phyloP scores from a whole-genome alignment of 2,888 invertebrate genomes.

The Tribolium freemani region DNA sequence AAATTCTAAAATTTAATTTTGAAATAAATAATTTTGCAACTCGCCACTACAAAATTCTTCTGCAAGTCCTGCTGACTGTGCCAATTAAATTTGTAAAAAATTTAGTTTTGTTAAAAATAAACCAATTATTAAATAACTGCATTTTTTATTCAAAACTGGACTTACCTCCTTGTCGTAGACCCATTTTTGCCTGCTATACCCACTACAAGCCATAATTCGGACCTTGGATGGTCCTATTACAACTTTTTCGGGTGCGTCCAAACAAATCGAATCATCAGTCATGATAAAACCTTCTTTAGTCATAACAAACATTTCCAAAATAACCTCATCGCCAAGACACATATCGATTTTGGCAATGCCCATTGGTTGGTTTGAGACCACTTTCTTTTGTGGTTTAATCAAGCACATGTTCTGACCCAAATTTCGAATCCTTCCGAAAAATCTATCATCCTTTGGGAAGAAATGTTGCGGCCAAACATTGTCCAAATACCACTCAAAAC shows the following conservation, averaged over 20 bases:
- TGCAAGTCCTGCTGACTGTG: too few relatives aligned
- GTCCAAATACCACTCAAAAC: constrained; percentile 93
- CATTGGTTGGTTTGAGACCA: constrained; percentile 76
- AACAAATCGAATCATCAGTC: constrained; percentile 90
- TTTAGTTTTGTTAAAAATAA: too few relatives aligned
- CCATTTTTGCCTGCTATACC: constrained; percentile 80
- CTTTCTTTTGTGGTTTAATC: constrained; percentile 75
- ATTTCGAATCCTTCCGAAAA: constrained; percentile 88
- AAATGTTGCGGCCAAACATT: constrained; percentile 98
- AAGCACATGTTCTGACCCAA: constrained; percentile 71
- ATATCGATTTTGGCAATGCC: constrained; percentile 78
- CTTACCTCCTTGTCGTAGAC: constrained; percentile 70
- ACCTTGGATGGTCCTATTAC: constrained; percentile 70
- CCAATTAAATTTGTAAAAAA: too few relatives aligned
- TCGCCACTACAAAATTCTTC: too few relatives aligned
- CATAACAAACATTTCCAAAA: constrained; percentile 80
- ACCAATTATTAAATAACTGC: too few relatives aligned
- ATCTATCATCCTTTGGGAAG: constrained; percentile 88
- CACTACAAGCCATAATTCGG: constrained; percentile 81
- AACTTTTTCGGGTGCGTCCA: constrained; percentile 77
- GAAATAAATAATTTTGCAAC: too few relatives aligned
- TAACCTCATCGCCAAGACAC: constrained; percentile 73
- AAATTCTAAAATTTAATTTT: too few relatives aligned
- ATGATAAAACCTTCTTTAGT: constrained; percentile 80
- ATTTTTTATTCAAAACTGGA: background rate